Percentiles rank a stretch among this genome's conserved stretches.
phyloP scores from a whole-genome alignment of 1,140 invertebrate species.

The Stenopsyche tienmushanensis region DNA sequence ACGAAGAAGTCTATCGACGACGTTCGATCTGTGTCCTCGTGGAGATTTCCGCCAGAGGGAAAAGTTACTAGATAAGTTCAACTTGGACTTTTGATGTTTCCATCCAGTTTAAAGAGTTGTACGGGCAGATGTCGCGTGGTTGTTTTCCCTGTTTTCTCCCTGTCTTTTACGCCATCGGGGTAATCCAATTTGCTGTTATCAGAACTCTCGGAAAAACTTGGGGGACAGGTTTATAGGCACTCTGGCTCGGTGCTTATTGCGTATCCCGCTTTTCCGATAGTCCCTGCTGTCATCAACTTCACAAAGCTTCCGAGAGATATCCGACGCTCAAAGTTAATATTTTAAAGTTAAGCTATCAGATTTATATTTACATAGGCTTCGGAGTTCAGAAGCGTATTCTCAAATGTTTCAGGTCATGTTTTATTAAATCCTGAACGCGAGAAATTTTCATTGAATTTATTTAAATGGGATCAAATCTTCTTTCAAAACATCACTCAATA shows the following conservation, averaged over 20 bases:
- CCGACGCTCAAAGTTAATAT: not conserved
- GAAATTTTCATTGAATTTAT: too few relatives aligned
- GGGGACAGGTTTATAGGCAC: slow-evolving; percentile 17
- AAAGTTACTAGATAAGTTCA: slow-evolving; percentile 8
- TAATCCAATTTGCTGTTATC: slow-evolving; percentile 34
- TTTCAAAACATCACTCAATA: too few relatives aligned
- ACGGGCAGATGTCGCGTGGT: slow-evolving; percentile 11
- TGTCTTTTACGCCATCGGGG: not conserved
- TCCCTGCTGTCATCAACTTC: slow-evolving; percentile 10
- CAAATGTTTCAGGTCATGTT: not conserved
- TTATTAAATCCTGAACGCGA: too few relatives aligned
- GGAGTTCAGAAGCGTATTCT: not conserved
- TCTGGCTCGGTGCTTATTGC: slow-evolving; percentile 7
- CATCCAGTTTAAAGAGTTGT: not conserved
- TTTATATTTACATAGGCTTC: slow-evolving; percentile 1
- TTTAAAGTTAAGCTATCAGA: not conserved
- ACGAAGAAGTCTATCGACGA: too few relatives aligned
- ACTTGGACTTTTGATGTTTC: slow-evolving; percentile 12
- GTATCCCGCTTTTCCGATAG: not conserved
- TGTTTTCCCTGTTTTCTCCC: slow-evolving; percentile 6
- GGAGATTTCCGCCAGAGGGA: not conserved
- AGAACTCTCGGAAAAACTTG: slow-evolving; percentile 20
- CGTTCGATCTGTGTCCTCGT: too few relatives aligned
- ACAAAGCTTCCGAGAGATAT: slow-evolving; percentile 2
- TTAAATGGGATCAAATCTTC: too few relatives aligned